Conservation (phyloP, 2,888 invertebrate genomes). For the Nomada ruficornis region DNA sequence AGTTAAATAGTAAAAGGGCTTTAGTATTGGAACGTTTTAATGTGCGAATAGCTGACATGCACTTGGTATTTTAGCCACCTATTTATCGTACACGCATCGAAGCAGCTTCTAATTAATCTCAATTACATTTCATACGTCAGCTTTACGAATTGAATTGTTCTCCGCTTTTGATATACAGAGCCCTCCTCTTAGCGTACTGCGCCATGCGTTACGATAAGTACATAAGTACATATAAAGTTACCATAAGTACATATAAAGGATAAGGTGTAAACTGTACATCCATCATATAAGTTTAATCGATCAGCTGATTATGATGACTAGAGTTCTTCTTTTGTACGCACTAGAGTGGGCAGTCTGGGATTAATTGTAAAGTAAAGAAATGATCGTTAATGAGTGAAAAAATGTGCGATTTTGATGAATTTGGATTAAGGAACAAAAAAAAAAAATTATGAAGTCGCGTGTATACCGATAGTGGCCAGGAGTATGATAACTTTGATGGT, state of each 20-base stretch:
- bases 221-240: slow-evolving; percentile 48
- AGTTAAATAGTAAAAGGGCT: not conserved
- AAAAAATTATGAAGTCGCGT: slow-evolving; percentile 49
- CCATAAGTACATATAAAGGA: slow-evolving; percentile 53
- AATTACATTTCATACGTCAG: slow-evolving; percentile 22
- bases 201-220: slow-evolving; percentile 64
- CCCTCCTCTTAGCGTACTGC: slow-evolving; percentile 26
- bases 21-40: slow-evolving; percentile 6
- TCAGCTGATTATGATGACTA: slow-evolving; percentile 66
- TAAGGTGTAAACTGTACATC: slow-evolving; percentile 58
- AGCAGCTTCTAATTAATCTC: slow-evolving; percentile 29
- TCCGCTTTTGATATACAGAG: slow-evolving; percentile 11
- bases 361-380: slow-evolving; percentile 51
- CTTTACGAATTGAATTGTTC: slow-evolving; percentile 25
- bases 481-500: slow-evolving; percentile 77
- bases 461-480: slow-evolving; percentile 76
- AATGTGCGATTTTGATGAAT: slow-evolving; percentile 55
- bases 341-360: slow-evolving; percentile 80
- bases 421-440: slow-evolving; percentile 52
- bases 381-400: slow-evolving; percentile 45
- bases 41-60: slow-evolving; percentile 38
- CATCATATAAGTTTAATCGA: slow-evolving; percentile 65
- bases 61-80: slow-evolving; percentile 50
- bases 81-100: slow-evolving; percentile 66
- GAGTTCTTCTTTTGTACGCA: slow-evolving; percentile 66